phyloP scores from a whole-genome alignment of 2,113 vertebrate genomes.

The Aix galericulata region DNA sequence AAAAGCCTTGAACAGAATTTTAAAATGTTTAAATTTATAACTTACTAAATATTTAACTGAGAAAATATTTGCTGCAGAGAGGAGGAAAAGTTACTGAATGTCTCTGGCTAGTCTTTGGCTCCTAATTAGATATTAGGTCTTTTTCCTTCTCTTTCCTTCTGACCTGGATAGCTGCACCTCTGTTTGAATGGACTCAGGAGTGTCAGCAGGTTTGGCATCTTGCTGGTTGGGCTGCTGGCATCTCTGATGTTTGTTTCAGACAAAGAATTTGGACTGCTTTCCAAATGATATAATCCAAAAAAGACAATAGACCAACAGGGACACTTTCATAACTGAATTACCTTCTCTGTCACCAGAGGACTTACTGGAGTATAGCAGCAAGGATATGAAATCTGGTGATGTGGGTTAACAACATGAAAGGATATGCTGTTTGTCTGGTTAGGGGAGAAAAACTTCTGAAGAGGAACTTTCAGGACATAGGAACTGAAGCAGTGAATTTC shows the following conservation, averaged over 20 bases:
- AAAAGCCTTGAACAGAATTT: not conserved
- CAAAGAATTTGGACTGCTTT: not conserved
- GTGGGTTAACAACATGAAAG: not conserved
- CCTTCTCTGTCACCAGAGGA: not conserved
- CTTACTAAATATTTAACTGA: not conserved
- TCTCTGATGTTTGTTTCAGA: not conserved
- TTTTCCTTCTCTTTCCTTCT: not conserved
- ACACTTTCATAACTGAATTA: not conserved
- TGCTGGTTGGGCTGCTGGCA: not conserved
- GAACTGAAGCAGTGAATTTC: not conserved
- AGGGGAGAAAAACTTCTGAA: not conserved
- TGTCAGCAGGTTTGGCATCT: not conserved
- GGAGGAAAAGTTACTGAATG: not conserved
- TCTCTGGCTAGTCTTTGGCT: not conserved
- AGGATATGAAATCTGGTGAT: not conserved
- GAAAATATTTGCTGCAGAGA: not conserved
- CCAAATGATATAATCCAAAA: not conserved
- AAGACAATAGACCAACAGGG: not conserved
- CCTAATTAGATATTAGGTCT: not conserved
- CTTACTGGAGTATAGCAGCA: not conserved
- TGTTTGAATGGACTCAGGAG: not conserved
- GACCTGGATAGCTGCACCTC: not conserved
- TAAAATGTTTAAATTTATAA: not conserved
- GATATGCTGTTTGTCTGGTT: not conserved
- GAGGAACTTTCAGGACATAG: not conserved